Evolutionary conservation across 2,888 invertebrate genomes (phyloP).

Genomic region (Lordiphosa andalusiaca): DNA sequence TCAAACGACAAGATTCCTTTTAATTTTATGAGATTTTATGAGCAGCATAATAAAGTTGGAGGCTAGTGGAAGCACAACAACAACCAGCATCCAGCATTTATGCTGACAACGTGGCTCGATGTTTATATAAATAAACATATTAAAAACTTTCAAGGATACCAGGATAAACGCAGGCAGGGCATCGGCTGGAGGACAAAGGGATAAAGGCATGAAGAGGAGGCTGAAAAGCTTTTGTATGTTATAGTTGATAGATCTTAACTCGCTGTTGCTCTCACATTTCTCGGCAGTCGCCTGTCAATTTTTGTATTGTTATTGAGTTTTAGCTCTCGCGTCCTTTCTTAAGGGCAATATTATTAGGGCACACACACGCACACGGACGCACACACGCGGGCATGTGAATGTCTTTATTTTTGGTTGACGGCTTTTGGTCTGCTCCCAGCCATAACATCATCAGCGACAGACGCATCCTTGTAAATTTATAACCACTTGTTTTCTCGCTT

Average conservation of each 20-base stretch:
- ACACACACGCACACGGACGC: slow-evolving; percentile 13
- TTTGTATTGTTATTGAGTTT: slow-evolving; percentile 46
- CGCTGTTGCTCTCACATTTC: slow-evolving; percentile 7
- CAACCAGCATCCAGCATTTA: slow-evolving; percentile 53
- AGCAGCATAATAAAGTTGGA: slow-evolving; percentile 51
- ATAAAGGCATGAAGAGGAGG: slow-evolving; percentile 1
- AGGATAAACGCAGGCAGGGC: slow-evolving; percentile 45
- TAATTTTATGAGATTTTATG: slow-evolving; percentile 66
- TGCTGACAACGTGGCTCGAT: slow-evolving; percentile 20
- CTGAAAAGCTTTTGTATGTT: slow-evolving; percentile 18
- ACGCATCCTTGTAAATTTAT: slow-evolving; percentile 68
- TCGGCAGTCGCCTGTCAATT: slow-evolving; percentile 39
- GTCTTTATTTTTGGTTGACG: slow-evolving; percentile 55
- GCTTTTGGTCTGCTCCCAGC: slow-evolving; percentile 50
- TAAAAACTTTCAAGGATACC: slow-evolving; percentile 70
- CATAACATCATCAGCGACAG: slow-evolving; percentile 27
- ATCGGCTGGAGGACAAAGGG: not conserved
- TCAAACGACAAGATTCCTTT: slow-evolving; percentile 57
- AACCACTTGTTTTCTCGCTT: slow-evolving; percentile 72
- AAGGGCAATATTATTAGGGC: slow-evolving; percentile 63
- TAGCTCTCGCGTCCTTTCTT: slow-evolving; percentile 50
- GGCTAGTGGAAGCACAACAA: slow-evolving; percentile 1
- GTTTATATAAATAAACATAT: slow-evolving; percentile 62
- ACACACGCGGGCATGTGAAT: slow-evolving; percentile 19
- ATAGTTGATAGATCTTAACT: slow-evolving; percentile 30